Conservation (phyloP, 2,113 vertebrate genomes). For the Centropus unirufus region DNA sequence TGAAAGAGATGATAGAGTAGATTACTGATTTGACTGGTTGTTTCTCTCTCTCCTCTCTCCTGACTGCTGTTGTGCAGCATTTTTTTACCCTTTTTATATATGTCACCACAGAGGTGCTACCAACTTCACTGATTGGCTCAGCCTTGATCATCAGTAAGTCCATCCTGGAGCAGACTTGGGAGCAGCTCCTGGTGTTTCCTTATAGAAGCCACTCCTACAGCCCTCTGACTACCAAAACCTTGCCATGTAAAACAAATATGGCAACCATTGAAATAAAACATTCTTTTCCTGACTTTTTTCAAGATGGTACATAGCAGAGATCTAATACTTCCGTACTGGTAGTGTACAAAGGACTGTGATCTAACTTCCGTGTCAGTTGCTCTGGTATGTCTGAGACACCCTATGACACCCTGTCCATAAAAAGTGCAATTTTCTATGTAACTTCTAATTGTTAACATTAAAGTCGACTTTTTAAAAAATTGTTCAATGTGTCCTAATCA, state of each 20-base stretch:
- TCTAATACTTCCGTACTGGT: neutral
- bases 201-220: neutral
- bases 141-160: rapidly evolving
- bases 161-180: neutral
- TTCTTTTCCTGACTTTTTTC: neutral
- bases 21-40: neutral
- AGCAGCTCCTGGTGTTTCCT: neutral
- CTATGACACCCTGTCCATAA: neutral
- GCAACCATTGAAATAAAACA: neutral
- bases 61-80: rapidly evolving
- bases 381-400: neutral
- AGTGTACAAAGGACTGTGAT: neutral
- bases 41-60: neutral
- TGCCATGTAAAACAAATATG: neutral
- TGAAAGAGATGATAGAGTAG: neutral
- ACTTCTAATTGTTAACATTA: neutral
- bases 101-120: neutral
- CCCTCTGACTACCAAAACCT: neutral
- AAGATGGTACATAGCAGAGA: neutral
- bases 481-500: neutral
- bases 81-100: neutral
- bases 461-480: neutral
- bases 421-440: neutral
- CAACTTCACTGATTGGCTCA: neutral
- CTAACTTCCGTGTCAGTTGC: neutral